Evolutionary conservation across 2,113 vertebrate genomes (phyloP), one percentile per base, ranked within the genome.

Genomic region (Phylloscopus trochilus): DNA sequence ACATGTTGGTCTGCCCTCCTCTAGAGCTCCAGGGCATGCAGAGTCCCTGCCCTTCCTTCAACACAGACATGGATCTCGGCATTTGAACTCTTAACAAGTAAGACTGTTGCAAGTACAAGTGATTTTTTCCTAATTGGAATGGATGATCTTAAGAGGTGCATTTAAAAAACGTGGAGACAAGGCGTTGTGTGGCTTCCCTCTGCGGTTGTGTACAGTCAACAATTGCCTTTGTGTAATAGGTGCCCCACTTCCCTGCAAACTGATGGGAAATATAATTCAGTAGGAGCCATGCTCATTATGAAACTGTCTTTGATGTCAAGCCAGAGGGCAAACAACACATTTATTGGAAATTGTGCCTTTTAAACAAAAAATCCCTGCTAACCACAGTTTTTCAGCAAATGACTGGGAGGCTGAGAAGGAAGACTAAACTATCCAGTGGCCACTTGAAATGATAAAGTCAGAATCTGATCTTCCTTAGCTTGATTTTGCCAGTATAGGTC

Each of bases 261-360:
- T 41, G 89, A 56, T 52, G 69, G 76, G 44, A 84, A 93, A 75
- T 64, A 63, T 10, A 87, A 91, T 93, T 92, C 69, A 62, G 53
- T 60, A 89, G 80, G 77, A 92, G 77, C 77, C 83, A 93, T 70
- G 4, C 56, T 84, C 6, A 5, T 92, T 86, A 74, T 47, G 26
- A 60, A 93, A 68, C 37, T 41, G 23, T 47, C 90, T 91, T 83
- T 95, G 69, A 93, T 94, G 60, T 84, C 62, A 81, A 64, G 91
- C 87, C 91, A 87, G 69, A 82, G 64, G 66, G 53, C 21, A 70
- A 78, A 18, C 33, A 67, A 43, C 30, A 59, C 49, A 28, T 91
- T 92, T 93, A 92, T 91, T 95, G 66, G 81, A 82, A 87, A 85
- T 46, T 43, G 74, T 64, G 87, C 41, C 74, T 84, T 95, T 82